Base-by-base conservation (phyloP, 2,888 invertebrate species). In the Drosophila kuntzei region DNA sequence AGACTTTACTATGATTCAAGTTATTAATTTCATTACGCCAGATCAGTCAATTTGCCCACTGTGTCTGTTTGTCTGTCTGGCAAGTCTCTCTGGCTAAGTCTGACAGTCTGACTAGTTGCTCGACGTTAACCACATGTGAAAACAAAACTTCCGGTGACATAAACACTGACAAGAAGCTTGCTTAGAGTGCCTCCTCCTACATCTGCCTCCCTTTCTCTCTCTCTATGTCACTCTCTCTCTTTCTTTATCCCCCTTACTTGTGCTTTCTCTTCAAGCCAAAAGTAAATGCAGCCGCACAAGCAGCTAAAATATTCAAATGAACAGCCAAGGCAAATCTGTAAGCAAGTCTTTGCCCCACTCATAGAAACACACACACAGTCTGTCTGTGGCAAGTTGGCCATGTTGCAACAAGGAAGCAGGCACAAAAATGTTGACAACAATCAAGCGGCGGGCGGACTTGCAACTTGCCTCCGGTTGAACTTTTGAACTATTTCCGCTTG, bases 71-170 rank as follows among this genome's bases (percentile, higher is more conserved):
- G 50, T 14, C 51, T 47, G 36, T 53, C 57, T 53, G 47, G 29
- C 4, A n/a, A 18, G 18, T 47, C 18, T 47, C 5, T 12, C 47
- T 32, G 16, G 37, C 37, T 16, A 16, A 18, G 77, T 61, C 61
- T 41, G 71, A 49, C 62, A 50, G 65, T 44, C 65, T 58, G 86
- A 51, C 59, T 57, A 47, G 55, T 59, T 65, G 74, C 74, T 78
- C 88, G 85, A 87, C 88, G 81, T 79, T 85, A 85, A 89, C 84
- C 84, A 89, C 84, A 85, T 89, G 84, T 85, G 89, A 89, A 85
- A 85, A 89, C 89, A 87, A 74, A 89, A 89, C 84, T 87, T 85
- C 84, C 84, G 84, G 85, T 81, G 89, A 87, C 84, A 85, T 87
- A 85, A 85, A 85, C 84, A 89, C 88, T 79, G 82, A 85, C 87